Percentiles rank a stretch among this genome's conserved stretches.
These are phyloP conservation scores for Coendou prehensilis DNA, from an alignment of 2,797 vertebrate genomes.

Conservation along the genomic window DNA sequence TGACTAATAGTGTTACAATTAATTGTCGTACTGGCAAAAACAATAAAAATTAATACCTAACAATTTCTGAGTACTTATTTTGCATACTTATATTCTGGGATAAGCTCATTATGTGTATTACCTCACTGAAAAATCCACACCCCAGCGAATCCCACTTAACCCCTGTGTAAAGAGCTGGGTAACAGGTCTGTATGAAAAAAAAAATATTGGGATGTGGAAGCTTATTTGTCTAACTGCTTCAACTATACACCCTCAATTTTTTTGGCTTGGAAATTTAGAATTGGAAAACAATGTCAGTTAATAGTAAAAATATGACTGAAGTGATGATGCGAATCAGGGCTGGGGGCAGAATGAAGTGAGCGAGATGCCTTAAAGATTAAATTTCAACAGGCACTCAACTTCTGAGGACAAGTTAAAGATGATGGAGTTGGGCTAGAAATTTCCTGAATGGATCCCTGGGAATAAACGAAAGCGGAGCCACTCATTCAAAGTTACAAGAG, in stretches of 20 bases:
- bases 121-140: background rate
- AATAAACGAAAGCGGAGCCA: too few relatives aligned
- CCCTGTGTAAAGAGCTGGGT: background rate
- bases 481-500: background rate
- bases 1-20: background rate
- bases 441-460: background rate
- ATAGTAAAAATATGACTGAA: background rate
- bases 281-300: background rate
- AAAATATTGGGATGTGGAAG: background rate
- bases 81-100: background rate
- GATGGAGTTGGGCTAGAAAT: background rate
- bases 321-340: background rate
- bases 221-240: background rate
- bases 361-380: fast-evolving
- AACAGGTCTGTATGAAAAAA: background rate
- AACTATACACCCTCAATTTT: background rate
- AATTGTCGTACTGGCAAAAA: too few relatives aligned
- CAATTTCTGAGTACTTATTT: background rate
- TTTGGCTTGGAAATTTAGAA: background rate
- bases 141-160: background rate
- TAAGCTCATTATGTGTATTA: fast-evolving
- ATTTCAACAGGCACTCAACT: background rate
- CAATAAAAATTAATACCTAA: background rate
- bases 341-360: background rate
- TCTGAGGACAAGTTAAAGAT: background rate